Base-by-base conservation (phyloP, 2,888 invertebrate species). In the Drosophila meridiana region DNA sequence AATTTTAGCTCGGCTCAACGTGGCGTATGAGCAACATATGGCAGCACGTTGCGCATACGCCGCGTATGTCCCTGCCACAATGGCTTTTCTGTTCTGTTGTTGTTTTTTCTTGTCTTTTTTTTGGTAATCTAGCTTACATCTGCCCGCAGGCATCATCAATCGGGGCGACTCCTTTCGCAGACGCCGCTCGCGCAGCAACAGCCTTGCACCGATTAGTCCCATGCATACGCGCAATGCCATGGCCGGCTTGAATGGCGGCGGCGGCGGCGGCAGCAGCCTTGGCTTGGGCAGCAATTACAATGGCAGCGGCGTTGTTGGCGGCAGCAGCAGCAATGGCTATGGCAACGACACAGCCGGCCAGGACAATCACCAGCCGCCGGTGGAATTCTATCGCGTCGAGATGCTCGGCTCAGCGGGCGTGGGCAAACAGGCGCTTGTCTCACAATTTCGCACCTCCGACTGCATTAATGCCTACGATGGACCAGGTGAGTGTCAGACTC, bases 381-480 rank as follows among this genome's bases (percentile, higher is more conserved):
- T 95, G 36, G 94, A 95, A 30, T 94, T 94, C 66, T 96, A 95
- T 92, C 94, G 94, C 11, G 97, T 98, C 11, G 96, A 96, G 48
- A 95, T 97, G 94, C 93, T 97, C 3, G 97, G 97, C 2, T 95
- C 96, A 0, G 95, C 95, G 6, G 97, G 97, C 0, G 97, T 97
- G 45, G 98, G 97, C 60, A 98, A 98, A 93, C 96, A 97, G 0
- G 96, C 97, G 0, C 94, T 98, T 9, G 95, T 97, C 92, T 96
- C 96, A 89, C 98, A 98, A 93, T 97, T 98, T 91, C 97, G 97
- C 95, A 98, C 98, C 69, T 98, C 97, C 83, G 98, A 98, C 92
- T 97, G 97, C 92, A 97, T 98, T 91, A 98, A 98, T 92, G 97
- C 98, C 38, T 98, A 98, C 92, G 98, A 98, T 90, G 95, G 97